phyloP scores from a whole-genome alignment of 2,888 invertebrate species.

The Leucophenga montana region DNA sequence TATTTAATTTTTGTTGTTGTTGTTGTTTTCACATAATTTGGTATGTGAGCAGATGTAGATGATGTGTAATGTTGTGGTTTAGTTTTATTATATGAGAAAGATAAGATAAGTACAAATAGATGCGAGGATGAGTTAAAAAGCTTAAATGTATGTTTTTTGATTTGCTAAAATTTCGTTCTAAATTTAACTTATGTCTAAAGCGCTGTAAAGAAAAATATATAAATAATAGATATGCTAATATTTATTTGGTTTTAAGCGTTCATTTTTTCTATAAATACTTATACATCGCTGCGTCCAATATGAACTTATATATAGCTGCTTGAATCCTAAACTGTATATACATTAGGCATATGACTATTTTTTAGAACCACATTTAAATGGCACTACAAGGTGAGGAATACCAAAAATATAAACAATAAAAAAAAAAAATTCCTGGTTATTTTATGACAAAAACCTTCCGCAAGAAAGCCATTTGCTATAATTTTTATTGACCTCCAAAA shows the following conservation, averaged over 20 bases:
- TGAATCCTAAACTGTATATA: no score
- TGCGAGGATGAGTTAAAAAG: slow-evolving; percentile 18
- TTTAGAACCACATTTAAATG: no score
- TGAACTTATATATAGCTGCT: slow-evolving; percentile 1
- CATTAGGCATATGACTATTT: no score
- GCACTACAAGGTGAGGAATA: no score
- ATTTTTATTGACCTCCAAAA: no score
- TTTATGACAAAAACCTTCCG: no score
- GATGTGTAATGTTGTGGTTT: slow-evolving; percentile 41
- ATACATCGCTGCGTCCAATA: neutral
- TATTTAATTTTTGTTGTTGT: slow-evolving; percentile 27
- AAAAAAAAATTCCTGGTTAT: no score
- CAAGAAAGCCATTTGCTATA: no score
- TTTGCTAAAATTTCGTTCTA: neutral
- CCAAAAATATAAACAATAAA: no score
- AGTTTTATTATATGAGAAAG: slow-evolving; percentile 46
- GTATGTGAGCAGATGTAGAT: slow-evolving; percentile 20
- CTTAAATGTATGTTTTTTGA: neutral
- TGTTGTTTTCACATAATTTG: slow-evolving; percentile 38
- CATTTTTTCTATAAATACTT: slow-evolving; percentile 1
- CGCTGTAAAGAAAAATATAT: slow-evolving; percentile 40
- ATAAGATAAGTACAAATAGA: slow-evolving; percentile 20
- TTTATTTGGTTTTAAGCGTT: slow-evolving; percentile 35
- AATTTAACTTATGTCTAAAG: slow-evolving; percentile 26
- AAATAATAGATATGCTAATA: slow-evolving; percentile 44